A percentile compares a stretch with the other conserved stretches of the same genome.
Evolutionary conservation across 2,888 invertebrate species (phyloP).

Genomic region (Drosophila aldrichi): DNA sequence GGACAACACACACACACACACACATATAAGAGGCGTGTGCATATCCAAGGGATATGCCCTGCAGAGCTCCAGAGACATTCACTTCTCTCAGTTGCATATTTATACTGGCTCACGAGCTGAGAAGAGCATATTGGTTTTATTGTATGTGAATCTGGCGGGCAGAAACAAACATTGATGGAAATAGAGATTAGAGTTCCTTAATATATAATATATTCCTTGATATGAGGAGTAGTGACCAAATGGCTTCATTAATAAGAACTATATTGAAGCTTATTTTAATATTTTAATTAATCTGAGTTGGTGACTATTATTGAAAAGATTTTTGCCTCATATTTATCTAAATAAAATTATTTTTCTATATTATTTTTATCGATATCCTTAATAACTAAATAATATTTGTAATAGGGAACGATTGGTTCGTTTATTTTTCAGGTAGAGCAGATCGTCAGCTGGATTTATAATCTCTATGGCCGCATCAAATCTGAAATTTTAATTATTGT

Average conservation of each 20-base stretch:
- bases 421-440: no score
- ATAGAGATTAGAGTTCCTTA: background rate
- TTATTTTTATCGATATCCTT: no score
- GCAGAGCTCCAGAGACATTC: background rate
- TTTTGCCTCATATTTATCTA: no score
- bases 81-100: background rate
- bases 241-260: no score
- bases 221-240: background rate
- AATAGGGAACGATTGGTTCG: no score
- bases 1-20: constrained; percentile 1
- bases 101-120: background rate
- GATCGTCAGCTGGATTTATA: no score
- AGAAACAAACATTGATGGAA: background rate
- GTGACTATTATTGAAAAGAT: no score
- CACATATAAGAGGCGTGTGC: background rate
- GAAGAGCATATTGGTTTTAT: background rate
- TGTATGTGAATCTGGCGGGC: background rate
- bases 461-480: no score
- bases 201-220: background rate
- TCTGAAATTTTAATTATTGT: background rate
- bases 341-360: no score
- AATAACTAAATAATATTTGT: no score
- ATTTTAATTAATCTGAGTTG: no score
- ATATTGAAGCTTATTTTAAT: no score
- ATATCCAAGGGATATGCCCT: constrained; percentile 3